Base-by-base conservation (phyloP, 2,888 invertebrate genomes). In the Acleris emargana region DNA sequence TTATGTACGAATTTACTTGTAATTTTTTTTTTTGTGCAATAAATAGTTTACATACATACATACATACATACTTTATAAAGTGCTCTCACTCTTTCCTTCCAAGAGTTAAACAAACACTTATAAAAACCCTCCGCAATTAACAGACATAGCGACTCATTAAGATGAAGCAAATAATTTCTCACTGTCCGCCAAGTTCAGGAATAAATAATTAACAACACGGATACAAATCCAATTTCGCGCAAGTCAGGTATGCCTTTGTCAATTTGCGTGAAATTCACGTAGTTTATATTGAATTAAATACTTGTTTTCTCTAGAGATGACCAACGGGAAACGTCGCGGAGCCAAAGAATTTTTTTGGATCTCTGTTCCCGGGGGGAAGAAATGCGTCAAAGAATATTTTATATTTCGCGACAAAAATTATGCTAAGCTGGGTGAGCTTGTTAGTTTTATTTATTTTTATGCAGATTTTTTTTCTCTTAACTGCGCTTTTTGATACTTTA, bases 111-210 rank as follows among this genome's bases (percentile, higher is more conserved):
- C 16, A 17, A 45, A 45, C n/a, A 11, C 6, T 45, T 45, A 3
- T 17, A 28, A 54, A 20, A 17, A 52, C n/a, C 17, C 18, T 6
- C 50, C 47, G 42, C 57, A 62, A 57, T 62, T 43, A 57, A 25
- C 54, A 42, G 13, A 42, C 54, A 62, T 49, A 38, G 38, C 17
- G 11, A 25, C 28, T 22, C 47, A 62, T 55, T 55, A 54, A 54
- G 47, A 54, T 49, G 38, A 54, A 55, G 49, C 57, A 51, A 57
- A 57, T 25, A 57, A 62, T 53, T 61, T 20, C 1, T 32, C 22
- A 32, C n/a, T 58, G 22, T 47, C 58, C 51, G 51, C 57, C n/a
- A 17, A 63, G 58, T 47, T 50, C 52, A 58, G 51, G 47, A 63
- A 63, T 45, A 57, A 63, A 63, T 45, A 57, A 62, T 58, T 51